Evolutionary conservation across 2,113 vertebrate genomes (phyloP).

Genomic region (Ctenodactylus gundi): DNA sequence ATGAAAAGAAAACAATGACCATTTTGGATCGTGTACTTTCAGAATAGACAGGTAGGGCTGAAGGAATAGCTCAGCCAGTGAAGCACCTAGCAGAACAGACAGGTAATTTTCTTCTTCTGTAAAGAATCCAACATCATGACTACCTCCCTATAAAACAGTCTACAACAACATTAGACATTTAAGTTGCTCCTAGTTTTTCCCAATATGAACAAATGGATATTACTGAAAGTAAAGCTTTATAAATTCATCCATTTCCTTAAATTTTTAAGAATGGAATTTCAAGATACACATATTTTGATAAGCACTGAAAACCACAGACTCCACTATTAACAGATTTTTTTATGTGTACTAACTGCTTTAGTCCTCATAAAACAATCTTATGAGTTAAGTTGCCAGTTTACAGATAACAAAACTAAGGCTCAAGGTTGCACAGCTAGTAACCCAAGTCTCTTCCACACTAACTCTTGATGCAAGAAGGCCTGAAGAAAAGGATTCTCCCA

Average conservation of each 20-base stretch:
- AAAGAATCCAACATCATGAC: not conserved
- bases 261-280: not conserved
- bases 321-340: not conserved
- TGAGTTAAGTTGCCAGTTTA: not conserved
- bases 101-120: not conserved
- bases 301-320: not conserved
- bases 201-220: not conserved
- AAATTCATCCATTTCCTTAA: not conserved
- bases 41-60: fast-evolving
- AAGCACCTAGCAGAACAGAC: fast-evolving
- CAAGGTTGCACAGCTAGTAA: not conserved
- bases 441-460: not conserved
- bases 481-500: not conserved
- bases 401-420: not conserved
- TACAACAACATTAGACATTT: not conserved
- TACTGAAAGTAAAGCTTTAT: not conserved
- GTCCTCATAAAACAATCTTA: not conserved
- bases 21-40: not conserved
- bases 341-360: not conserved
- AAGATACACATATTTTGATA: not conserved
- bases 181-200: not conserved
- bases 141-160: not conserved
- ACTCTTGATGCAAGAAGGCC: not conserved
- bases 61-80: no score
- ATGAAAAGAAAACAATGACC: not conserved